phyloP scores from a whole-genome alignment of 2,888 invertebrate species.

The Melanargia galathea region DNA sequence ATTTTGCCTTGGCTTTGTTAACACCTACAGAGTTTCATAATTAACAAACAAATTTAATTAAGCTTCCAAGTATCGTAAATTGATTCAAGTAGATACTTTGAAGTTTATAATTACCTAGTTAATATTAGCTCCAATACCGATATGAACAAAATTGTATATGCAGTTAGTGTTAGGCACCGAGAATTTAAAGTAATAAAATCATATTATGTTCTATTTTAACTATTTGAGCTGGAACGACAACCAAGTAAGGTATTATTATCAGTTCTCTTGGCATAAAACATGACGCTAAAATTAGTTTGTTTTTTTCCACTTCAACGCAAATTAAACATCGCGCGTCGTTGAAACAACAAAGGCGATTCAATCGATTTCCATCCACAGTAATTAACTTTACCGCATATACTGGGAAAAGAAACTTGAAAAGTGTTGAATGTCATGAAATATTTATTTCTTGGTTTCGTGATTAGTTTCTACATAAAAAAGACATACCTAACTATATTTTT shows the following conservation, averaged over 20 bases:
- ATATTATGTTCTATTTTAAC: no score
- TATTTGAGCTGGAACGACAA: no score
- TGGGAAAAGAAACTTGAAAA: not conserved
- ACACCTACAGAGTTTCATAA: slow-evolving; percentile 11
- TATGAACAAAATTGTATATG: not conserved
- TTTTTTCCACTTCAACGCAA: not conserved
- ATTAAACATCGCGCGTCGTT: not conserved
- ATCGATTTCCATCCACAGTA: not conserved
- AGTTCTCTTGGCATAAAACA: not conserved
- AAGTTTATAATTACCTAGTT: slow-evolving; percentile 12
- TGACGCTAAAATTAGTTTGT: not conserved
- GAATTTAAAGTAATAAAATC: no score
- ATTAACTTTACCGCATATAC: not conserved
- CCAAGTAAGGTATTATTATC: no score
- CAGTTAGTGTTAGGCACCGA: not conserved
- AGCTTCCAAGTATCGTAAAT: slow-evolving; percentile 27
- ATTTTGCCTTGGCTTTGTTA: slow-evolving; percentile 8
- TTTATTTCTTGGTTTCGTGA: no score
- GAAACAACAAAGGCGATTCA: not conserved
- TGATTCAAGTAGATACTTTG: slow-evolving; percentile 19
- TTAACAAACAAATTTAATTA: slow-evolving; percentile 32
- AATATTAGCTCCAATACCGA: not conserved
- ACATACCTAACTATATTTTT: no score
- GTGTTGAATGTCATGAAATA: not conserved
- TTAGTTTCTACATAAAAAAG: no score